Conservation (phyloP, 2,113 vertebrate genomes). For the Burhinus oedicnemus region DNA sequence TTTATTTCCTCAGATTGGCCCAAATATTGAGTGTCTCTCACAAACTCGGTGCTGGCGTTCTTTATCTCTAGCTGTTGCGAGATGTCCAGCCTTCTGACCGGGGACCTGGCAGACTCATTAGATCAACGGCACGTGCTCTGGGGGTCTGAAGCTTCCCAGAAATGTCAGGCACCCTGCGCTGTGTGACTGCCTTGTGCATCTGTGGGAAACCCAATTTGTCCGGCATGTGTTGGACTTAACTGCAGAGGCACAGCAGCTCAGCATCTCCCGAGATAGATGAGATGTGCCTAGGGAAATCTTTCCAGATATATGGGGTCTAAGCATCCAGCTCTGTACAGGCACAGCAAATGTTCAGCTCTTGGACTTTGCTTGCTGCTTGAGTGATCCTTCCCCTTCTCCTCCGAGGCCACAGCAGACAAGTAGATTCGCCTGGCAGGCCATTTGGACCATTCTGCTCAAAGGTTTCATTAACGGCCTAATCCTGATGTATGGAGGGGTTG, state of each 20-base stretch:
- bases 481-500: not conserved
- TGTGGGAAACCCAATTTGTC: not conserved
- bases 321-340: not conserved
- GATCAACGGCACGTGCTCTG: not conserved
- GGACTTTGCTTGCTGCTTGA: not conserved
- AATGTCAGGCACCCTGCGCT: not conserved
- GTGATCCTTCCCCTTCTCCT: not conserved
- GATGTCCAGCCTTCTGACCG: not conserved
- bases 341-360: not conserved
- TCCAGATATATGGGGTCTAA: not conserved
- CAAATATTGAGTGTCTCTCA: not conserved
- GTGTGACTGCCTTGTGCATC: not conserved
- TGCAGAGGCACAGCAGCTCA: not conserved
- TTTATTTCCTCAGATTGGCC: not conserved
- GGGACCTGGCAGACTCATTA: not conserved
- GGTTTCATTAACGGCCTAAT: not conserved
- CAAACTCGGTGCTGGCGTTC: accelerated
- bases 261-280: accelerated
- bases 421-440: not conserved
- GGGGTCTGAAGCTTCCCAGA: not conserved
- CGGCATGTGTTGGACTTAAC: not conserved
- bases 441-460: not conserved
- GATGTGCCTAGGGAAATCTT: not conserved
- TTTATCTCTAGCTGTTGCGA: not conserved
- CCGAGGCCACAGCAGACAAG: not conserved